Conservation (phyloP, 92 coral and sea anemone genomes). For the Epizoanthus stellaris region DNA sequence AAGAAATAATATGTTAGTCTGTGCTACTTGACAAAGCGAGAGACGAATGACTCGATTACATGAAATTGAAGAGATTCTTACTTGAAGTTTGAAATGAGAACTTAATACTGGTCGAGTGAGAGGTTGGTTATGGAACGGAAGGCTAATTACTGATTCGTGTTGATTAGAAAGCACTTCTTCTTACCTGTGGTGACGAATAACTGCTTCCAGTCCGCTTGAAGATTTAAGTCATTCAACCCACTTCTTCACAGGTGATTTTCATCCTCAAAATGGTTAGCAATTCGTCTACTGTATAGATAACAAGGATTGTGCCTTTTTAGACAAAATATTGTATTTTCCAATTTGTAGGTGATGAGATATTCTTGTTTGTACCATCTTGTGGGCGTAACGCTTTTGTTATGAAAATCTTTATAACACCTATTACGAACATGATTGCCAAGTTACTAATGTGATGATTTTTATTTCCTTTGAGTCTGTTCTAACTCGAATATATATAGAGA, state of each 20-base stretch:
- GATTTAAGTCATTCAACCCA: not conserved
- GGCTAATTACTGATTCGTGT: not conserved
- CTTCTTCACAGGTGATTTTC: not conserved
- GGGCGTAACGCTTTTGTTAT: constrained; percentile 35
- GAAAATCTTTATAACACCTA: constrained; percentile 36
- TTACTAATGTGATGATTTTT: constrained; percentile 24
- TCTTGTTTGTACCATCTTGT: constrained; percentile 16
- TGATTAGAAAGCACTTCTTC: not conserved
- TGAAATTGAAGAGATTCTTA: not conserved
- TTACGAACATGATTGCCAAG: constrained; percentile 8
- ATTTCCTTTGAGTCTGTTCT: constrained; percentile 24
- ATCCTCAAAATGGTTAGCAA: not conserved
- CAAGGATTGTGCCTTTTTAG: constrained; percentile 2
- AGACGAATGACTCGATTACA: not conserved
- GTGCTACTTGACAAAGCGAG: not conserved
- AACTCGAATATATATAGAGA: constrained; percentile 10
- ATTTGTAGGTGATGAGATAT: constrained; percentile 25
- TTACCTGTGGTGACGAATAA: not conserved
- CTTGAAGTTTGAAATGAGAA: constrained; percentile 8
- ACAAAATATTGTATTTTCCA: constrained; percentile 34
- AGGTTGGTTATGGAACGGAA: constrained; percentile 1
- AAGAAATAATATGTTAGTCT: not conserved
- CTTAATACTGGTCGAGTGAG: not conserved
- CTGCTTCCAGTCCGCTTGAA: not conserved
- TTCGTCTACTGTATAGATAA: constrained; percentile 3